Conservation (phyloP, 2,888 invertebrate genomes). For the Merodon equestris region DNA sequence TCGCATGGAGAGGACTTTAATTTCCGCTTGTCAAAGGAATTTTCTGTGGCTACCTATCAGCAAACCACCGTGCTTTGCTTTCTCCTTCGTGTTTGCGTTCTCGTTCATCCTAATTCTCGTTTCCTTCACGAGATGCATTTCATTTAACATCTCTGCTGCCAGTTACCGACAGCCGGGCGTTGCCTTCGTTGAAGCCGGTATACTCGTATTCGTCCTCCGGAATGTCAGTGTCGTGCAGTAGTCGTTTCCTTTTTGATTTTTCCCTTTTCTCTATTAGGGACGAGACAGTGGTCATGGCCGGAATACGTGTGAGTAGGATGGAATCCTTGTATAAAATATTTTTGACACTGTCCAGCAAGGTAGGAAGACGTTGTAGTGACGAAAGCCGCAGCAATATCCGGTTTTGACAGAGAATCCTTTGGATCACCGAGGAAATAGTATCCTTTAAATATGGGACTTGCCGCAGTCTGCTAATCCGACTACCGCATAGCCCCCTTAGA, state of each 20-base stretch:
- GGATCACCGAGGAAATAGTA: constrained; percentile 24
- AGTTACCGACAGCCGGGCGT: too few relatives aligned
- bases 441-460: too few relatives aligned
- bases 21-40: constrained; percentile 72
- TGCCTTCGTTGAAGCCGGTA: too few relatives aligned
- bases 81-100: not conserved
- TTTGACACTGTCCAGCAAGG: constrained; percentile 49
- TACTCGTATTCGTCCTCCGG: too few relatives aligned
- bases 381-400: constrained; percentile 55
- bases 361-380: not conserved
- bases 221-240: too few relatives aligned
- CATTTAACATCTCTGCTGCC: constrained; percentile 46
- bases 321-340: constrained; percentile 37
- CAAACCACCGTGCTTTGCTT: constrained; percentile 11
- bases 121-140: constrained; percentile 37
- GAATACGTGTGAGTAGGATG: not conserved
- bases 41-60: constrained; percentile 48
- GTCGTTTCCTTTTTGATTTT: constrained; percentile 6
- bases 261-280: constrained; percentile 9
- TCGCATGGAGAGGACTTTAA: constrained; percentile 72
- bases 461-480: too few relatives aligned
- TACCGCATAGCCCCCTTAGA: not conserved
- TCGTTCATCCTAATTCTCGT: constrained; percentile 15
- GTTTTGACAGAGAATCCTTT: constrained; percentile 55
- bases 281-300: too few relatives aligned